A percentile compares a stretch with the other conserved stretches of the same genome.
Evolutionary conservation across 2,113 vertebrate genomes (phyloP).

Genomic region (Nestor notabilis): DNA sequence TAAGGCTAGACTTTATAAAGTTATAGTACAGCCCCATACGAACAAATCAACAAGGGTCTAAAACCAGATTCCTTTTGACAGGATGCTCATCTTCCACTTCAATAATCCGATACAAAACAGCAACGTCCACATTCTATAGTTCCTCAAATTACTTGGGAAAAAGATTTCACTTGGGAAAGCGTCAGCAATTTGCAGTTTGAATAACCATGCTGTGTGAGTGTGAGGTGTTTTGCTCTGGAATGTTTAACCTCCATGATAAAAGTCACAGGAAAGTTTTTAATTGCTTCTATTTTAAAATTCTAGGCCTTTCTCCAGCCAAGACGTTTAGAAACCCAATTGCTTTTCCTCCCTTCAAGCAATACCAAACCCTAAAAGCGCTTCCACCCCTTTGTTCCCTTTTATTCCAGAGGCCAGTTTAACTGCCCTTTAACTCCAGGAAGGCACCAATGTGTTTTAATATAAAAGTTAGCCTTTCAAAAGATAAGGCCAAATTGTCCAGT

Average conservation of each 20-base stretch:
- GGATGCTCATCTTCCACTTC: not conserved
- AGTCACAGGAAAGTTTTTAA: not conserved
- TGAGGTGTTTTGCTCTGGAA: not conserved
- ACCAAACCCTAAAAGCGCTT: not conserved
- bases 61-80: not conserved
- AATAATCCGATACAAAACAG: not conserved
- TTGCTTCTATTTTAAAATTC: not conserved
- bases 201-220: fast-evolving
- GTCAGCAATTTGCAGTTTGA: not conserved
- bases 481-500: not conserved
- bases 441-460: not conserved
- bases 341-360: not conserved
- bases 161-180: not conserved
- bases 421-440: not conserved
- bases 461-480: not conserved
- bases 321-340: not conserved
- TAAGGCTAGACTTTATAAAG: not conserved
- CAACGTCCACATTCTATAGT: not conserved
- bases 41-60: not conserved
- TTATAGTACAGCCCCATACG: not conserved
- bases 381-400: not conserved
- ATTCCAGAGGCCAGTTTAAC: not conserved
- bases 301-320: not conserved
- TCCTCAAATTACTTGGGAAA: not conserved
- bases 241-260: not conserved